phyloP scores from a whole-genome alignment of 2,888 invertebrate genomes.

The Coleophora deauratella region DNA sequence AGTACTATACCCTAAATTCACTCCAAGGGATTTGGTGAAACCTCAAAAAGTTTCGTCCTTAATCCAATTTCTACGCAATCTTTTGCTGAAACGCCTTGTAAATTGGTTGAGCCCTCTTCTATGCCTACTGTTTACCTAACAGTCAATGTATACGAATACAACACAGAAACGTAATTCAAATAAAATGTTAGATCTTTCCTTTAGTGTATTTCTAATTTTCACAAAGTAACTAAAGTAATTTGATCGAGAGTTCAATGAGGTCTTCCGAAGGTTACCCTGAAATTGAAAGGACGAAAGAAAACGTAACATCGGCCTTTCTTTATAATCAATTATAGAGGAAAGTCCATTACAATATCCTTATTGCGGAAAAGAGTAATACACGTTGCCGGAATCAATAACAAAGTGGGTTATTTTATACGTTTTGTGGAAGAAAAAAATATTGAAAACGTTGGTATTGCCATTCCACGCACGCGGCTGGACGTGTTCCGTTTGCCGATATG shows the following conservation, averaged over 20 bases:
- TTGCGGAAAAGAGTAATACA: conserved; percentile 10
- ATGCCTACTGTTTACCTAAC: no score
- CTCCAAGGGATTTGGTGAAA: conserved; percentile 37
- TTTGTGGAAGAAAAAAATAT: conserved; percentile 54
- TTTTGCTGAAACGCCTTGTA: conserved; percentile 18
- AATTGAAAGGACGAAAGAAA: no score
- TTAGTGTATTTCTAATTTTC: no score
- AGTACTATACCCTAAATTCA: conserved; percentile 15
- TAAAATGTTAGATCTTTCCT: no score
- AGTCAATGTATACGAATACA: not conserved
- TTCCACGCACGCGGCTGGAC: conserved; percentile 51
- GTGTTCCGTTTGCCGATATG: conserved; percentile 56
- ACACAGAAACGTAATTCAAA: no score
- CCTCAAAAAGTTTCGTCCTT: conserved; percentile 43
- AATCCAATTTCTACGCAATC: conserved; percentile 43
- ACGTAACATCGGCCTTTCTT: no score
- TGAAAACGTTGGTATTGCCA: conserved; percentile 45
- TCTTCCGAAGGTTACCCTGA: no score
- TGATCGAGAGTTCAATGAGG: no score
- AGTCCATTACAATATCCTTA: not conserved
- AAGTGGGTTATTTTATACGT: conserved; percentile 33
- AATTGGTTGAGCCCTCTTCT: conserved; percentile 13
- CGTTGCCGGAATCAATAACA: conserved; percentile 30
- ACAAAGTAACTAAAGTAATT: no score
- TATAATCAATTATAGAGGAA: no score